These are phyloP conservation scores for Helogale parvula DNA, from an alignment of 2,113 vertebrate genomes.

Conservation along the genomic window DNA sequence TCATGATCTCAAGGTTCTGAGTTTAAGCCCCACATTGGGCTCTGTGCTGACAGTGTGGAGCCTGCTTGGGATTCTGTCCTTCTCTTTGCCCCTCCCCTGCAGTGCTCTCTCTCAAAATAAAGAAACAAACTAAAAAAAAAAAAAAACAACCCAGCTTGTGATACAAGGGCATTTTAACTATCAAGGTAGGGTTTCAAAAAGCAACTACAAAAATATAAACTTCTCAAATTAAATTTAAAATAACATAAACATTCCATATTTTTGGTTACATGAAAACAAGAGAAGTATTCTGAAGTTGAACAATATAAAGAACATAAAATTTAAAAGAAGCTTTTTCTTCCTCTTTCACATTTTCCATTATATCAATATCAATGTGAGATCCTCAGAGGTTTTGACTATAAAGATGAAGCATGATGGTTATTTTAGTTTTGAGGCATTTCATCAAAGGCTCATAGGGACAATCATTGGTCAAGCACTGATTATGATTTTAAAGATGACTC, in stretches of 20 bases:
- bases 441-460: background rate
- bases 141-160: no score
- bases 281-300: background rate
- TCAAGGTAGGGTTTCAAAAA: constrained; percentile 13
- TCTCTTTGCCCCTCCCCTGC: no score
- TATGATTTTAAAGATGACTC: background rate
- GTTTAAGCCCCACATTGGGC: no score
- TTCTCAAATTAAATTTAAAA: constrained; percentile 19
- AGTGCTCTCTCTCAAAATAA: no score
- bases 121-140: no score
- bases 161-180: background rate
- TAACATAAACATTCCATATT: background rate
- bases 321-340: background rate
- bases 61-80: no score
- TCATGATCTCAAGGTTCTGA: no score
- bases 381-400: background rate
- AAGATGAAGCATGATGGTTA: background rate
- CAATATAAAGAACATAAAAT: background rate
- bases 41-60: no score
- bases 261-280: background rate
- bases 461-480: background rate
- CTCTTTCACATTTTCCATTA: background rate
- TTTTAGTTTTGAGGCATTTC: background rate
- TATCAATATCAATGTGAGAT: background rate
- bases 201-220: background rate